Percentiles rank a stretch among this genome's conserved stretches.
These are phyloP conservation scores for Sphecodes monilicornis DNA, from an alignment of 2,888 invertebrate genomes.

Conservation along the genomic window DNA sequence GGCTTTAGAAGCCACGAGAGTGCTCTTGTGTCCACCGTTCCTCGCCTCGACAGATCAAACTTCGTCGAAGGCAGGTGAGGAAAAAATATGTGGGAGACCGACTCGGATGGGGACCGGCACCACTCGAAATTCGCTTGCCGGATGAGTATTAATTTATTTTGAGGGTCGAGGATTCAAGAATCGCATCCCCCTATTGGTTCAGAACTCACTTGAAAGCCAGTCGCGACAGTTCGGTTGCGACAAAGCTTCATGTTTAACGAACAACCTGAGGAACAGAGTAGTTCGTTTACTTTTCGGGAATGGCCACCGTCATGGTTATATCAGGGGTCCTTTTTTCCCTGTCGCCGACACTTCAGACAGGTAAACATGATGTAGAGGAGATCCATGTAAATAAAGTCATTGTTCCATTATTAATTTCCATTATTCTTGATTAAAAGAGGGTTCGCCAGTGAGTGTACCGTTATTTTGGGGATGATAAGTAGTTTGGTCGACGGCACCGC, in stretches of 20 bases:
- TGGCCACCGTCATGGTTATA: background rate
- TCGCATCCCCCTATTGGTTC: background rate
- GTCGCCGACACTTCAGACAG: background rate
- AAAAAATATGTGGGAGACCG: background rate
- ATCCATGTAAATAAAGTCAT: background rate
- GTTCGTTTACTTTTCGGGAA: conserved; percentile 1
- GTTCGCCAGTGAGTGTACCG: background rate
- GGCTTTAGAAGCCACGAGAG: conserved; percentile 78
- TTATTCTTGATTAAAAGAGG: conserved; percentile 17
- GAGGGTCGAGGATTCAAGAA: background rate
- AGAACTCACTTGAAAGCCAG: background rate
- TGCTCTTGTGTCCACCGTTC: conserved; percentile 52
- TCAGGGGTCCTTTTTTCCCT: background rate
- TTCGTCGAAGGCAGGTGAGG: conserved; percentile 19
- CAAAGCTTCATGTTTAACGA: conserved; percentile 9
- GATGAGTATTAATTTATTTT: conserved; percentile 30
- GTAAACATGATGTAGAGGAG: background rate
- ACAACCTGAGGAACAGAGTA: background rate
- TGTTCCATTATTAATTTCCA: conserved; percentile 1
- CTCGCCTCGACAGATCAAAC: conserved; percentile 32
- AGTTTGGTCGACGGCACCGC: background rate
- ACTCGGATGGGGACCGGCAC: background rate
- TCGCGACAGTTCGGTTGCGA: background rate
- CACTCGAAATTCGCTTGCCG: conserved; percentile 15
- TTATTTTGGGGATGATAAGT: background rate